Evolutionary conservation across 2,888 invertebrate species (phyloP), one percentile per base, ranked within the genome.

Genomic region (Conus canariensis): DNA sequence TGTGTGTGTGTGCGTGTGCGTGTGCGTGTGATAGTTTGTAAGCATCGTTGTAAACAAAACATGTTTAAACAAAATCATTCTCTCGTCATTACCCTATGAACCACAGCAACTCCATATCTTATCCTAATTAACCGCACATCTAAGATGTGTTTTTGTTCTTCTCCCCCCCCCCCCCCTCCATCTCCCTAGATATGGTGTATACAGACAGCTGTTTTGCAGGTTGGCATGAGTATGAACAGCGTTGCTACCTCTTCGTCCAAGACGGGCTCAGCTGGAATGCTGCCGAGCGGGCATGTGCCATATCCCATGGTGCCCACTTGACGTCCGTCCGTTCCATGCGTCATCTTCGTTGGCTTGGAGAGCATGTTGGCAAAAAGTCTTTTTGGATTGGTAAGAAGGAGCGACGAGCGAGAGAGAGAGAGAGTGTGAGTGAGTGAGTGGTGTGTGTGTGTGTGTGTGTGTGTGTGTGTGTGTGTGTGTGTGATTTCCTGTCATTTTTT

Each of bases 371-470:
- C 22, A 93, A 93, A 90, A 94, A 94, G 30, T 93, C 95, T 0
- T 95, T 95, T 92, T 96, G 96, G 96, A 96, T 95, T 70, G 96
- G 96, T 96, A 88, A 91, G 93, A 6, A 89, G 74, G 5, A n/a
- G 7, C 30, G n/a, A n/a, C 19, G 45, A 30, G 14, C 45, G 30
- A 14, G 30, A 12, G 45, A 30, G 10, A 6, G 77, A 25, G 30
- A 0, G 77, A 25, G 77, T 77, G 77, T 77, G 77, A 9, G 7
- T 77, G 77, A 9, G 25, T 10, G 77, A 3, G 8, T n/a, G n/a
- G 77, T 77, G 25, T 74, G 85, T 56, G 82, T 59, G 56, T 64
- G 60, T 77, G 30, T 10, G 77, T 77, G 77, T 77, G 77, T 30
- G 7, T 77, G 77, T 30, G 25, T 10, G 30, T 77, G 77, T 25